These are phyloP conservation scores for Drosophila mimica DNA, from an alignment of 2,888 invertebrate species.

Conservation along the genomic window DNA sequence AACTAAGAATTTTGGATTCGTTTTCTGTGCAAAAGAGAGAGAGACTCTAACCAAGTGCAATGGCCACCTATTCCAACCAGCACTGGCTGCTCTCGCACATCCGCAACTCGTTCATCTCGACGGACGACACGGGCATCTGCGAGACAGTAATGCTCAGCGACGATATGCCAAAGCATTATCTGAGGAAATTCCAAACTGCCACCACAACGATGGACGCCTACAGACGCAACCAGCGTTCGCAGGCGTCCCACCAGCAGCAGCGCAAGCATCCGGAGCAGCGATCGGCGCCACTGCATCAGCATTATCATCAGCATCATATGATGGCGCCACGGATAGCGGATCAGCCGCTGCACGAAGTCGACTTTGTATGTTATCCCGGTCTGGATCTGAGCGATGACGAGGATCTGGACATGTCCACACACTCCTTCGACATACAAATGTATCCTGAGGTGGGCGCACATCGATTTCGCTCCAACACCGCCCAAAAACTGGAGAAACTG, in stretches of 20 bases:
- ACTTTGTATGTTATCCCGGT: slow-evolving; percentile 90
- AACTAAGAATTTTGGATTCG: slow-evolving; percentile 57
- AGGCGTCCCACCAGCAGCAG: slow-evolving; percentile 28
- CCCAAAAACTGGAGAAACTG: slow-evolving; percentile 94
- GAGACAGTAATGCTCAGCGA: slow-evolving; percentile 96
- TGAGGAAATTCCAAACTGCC: slow-evolving; percentile 85
- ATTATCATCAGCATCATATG: slow-evolving; percentile 26
- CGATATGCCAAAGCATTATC: slow-evolving; percentile 88
- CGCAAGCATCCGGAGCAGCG: slow-evolving; percentile 36
- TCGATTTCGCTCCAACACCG: slow-evolving; percentile 93
- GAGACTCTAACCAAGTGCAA: slow-evolving; percentile 82
- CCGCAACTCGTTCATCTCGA: slow-evolving; percentile 96
- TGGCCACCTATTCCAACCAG: slow-evolving; percentile 98
- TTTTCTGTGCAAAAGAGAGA: slow-evolving; percentile 46
- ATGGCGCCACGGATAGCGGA: slow-evolving; percentile 61
- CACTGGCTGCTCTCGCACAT: slow-evolving; percentile 97
- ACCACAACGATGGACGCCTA: slow-evolving; percentile 46
- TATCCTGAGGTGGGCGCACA: slow-evolving; percentile 88
- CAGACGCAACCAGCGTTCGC: slow-evolving; percentile 44
- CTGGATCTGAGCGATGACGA: slow-evolving; percentile 92
- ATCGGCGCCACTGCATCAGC: slow-evolving; percentile 21
- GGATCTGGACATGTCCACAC: slow-evolving; percentile 88
- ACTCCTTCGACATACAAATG: slow-evolving; percentile 92
- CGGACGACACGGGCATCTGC: slow-evolving; percentile 97
- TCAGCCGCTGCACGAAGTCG: slow-evolving; percentile 81